Percentiles rank a stretch among this genome's conserved stretches.
phyloP scores from a whole-genome alignment of 92 coral and sea anemone species.

The Epizoanthus illoricatus region DNA sequence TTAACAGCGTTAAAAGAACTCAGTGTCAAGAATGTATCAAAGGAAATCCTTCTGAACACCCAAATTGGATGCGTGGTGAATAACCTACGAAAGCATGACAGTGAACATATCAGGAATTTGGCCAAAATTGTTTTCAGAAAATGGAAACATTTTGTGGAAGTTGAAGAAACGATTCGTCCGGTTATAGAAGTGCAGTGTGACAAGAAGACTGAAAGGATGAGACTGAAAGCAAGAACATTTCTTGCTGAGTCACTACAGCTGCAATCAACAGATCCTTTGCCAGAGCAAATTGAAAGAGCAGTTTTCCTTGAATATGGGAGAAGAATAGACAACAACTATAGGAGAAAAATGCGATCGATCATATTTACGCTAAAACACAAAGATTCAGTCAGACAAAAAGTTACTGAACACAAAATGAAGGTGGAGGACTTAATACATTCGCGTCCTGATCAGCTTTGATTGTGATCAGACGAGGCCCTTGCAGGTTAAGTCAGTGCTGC shows the following conservation, averaged over 20 bases:
- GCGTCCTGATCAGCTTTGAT: too few species aligned
- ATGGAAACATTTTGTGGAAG: constrained; percentile 68
- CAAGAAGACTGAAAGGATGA: constrained; percentile 63
- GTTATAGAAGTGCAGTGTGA: constrained; percentile 80
- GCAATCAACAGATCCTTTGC: constrained; percentile 47
- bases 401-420: constrained; percentile 44
- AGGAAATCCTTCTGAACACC: constrained; percentile 65
- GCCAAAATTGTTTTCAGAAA: constrained; percentile 69
- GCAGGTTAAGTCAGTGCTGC: too few species aligned
- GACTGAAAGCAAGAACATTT: constrained; percentile 68
- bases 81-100: constrained; percentile 54
- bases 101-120: constrained; percentile 49
- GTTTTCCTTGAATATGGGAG: constrained; percentile 62
- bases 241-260: constrained; percentile 57
- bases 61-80: constrained; percentile 77
- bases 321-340: constrained; percentile 62
- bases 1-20: constrained; percentile 59
- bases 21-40: constrained; percentile 63
- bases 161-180: constrained; percentile 54
- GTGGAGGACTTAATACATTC: constrained; percentile 42
- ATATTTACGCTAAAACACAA: constrained; percentile 65
- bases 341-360: constrained; percentile 71
- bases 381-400: constrained; percentile 43
- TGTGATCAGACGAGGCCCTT: too few species aligned
- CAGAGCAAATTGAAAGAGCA: constrained; percentile 71